A percentile compares a stretch with the other conserved stretches of the same genome.
Evolutionary conservation across 2,113 vertebrate genomes (phyloP).

Genomic region (Prochilodus magdalenae): DNA sequence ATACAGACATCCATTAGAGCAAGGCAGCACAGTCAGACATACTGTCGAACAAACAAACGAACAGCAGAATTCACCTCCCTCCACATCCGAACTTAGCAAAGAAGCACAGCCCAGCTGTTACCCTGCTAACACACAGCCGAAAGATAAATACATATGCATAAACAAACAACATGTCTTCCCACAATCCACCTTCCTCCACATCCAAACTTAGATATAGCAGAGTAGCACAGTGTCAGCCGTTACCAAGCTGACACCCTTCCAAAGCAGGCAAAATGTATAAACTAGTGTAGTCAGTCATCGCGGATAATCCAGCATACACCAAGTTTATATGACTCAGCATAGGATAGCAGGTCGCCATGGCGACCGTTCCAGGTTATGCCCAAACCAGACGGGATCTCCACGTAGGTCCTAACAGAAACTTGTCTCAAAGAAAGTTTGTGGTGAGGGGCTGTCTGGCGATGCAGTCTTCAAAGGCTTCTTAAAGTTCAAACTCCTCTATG

Average conservation of each 20-base stretch:
- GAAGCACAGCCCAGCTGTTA: neutral
- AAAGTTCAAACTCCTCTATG: conserved; percentile 22
- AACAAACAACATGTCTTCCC: neutral
- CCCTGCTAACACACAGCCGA: neutral
- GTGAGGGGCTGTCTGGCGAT: neutral
- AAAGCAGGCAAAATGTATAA: neutral
- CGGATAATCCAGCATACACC: neutral
- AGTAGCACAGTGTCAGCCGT: neutral
- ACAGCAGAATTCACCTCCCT: neutral
- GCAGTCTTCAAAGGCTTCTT: conserved; percentile 12
- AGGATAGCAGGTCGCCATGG: conserved; percentile 12
- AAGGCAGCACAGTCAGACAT: neutral
- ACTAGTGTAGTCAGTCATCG: neutral
- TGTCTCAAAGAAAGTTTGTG: neutral
- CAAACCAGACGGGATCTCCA: conserved; percentile 15
- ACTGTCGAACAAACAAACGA: neutral
- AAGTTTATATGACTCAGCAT: conserved; percentile 29
- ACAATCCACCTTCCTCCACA: neutral
- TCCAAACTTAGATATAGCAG: neutral
- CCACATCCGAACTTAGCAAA: too few relatives aligned
- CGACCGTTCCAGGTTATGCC: neutral
- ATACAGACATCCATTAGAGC: conserved; percentile 1
- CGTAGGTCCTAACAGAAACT: neutral
- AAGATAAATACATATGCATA: neutral
- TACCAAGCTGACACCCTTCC: neutral